Evolutionary conservation across 2,888 invertebrate genomes (phyloP), one percentile per base, ranked within the genome.

Genomic region (Gymnocheta viridis): DNA sequence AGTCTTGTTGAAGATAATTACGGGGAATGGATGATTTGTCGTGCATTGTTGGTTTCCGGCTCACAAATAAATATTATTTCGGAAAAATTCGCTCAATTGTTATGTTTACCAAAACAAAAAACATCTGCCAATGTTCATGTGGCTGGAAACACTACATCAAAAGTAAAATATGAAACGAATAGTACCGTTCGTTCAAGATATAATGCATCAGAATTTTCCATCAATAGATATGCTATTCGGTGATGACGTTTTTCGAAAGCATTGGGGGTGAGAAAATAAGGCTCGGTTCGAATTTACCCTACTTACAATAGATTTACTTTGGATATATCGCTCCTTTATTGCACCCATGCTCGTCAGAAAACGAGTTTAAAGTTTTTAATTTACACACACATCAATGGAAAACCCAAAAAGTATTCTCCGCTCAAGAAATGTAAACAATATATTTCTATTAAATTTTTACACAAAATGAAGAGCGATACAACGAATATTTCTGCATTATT

Each of bases 1-100:
- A n/a, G n/a, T n/a, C 44, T 41, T n/a, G 17, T 44, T 41, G 12
- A 27, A n/a, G 29, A 66, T 32, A 7, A 0, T 2, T 0, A 19
- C 7, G 66, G 66, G 2, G 32, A 66, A 17, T 49, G 29, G 29
- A 47, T 29, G 14, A 4, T 49, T 29, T 49, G 66, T 49, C 49
- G 66, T 66, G 32, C 66, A 7, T 22, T 85, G 3, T 29, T 82
- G 44, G 79, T 76, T 17, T 85, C 85, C 7, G 76, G 82, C 4
- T 82, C 83, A 4, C 78, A 83, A 41, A 60, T 83, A 10, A 83
- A 85, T 66, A 32, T 83, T n/a, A 78, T 83, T 10, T 73, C 49
- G 10, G 85, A 79, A 44, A 27, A 56, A n/a, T 76, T 82, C 12
- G 56, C 76, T 6, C n/a, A 35, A 12, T 12, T 47, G 5, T 51